Evolutionary conservation across 2,113 vertebrate genomes (phyloP).

Genomic region (Pteronura brasiliensis): DNA sequence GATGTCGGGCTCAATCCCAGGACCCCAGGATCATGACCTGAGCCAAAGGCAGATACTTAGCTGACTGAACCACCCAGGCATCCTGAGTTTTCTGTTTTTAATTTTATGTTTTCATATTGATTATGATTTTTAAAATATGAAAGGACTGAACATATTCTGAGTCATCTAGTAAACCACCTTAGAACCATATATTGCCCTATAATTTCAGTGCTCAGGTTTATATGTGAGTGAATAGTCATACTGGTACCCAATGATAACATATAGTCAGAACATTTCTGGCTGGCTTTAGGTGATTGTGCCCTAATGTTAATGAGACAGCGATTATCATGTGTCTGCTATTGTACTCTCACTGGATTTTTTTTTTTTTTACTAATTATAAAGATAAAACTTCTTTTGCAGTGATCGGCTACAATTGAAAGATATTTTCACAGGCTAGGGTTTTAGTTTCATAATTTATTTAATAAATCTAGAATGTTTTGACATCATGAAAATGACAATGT

Average conservation of each 20-base stretch:
- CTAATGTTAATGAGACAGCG: slow-evolving; percentile 25
- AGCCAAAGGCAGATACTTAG: no score
- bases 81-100: background rate
- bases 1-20: no score
- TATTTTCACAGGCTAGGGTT: slow-evolving; percentile 67
- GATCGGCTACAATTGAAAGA: slow-evolving; percentile 65
- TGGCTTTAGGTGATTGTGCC: slow-evolving; percentile 18
- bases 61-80: no score
- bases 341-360: slow-evolving; percentile 62
- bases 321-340: slow-evolving; percentile 41
- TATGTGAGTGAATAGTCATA: background rate
- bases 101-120: background rate
- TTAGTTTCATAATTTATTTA: slow-evolving; percentile 73
- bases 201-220: background rate
- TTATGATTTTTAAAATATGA: background rate
- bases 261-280: background rate
- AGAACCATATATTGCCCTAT: background rate
- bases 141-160: background rate
- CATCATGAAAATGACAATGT: slow-evolving; percentile 72
- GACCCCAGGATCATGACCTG: no score
- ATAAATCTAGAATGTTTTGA: slow-evolving; percentile 75
- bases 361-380: slow-evolving; percentile 68
- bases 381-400: slow-evolving; percentile 66
- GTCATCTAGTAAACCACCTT: background rate
- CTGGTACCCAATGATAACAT: background rate